Evolutionary conservation across 1,140 invertebrate genomes (phyloP).

Genomic region (Ceratitis capitata): DNA sequence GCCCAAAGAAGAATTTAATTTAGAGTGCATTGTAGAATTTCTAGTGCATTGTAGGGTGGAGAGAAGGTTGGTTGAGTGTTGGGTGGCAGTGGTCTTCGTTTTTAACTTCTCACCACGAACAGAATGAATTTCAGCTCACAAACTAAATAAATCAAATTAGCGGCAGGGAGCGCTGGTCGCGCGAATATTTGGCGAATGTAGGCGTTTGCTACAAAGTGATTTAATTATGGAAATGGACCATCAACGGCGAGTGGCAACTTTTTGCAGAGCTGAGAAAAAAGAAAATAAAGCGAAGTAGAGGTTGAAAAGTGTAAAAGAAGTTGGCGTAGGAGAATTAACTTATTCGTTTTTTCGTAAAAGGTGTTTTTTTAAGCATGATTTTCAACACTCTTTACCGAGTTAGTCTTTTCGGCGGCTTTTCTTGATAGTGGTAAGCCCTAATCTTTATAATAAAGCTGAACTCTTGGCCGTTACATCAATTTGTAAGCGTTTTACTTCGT

Average conservation of each 20-base stretch:
- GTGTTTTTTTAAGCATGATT: too few relatives aligned
- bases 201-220: background rate
- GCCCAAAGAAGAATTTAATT: background rate
- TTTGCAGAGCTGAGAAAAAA: background rate
- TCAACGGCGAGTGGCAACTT: background rate
- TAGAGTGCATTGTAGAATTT: background rate
- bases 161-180: background rate
- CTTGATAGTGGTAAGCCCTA: too few relatives aligned
- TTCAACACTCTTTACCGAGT: too few relatives aligned
- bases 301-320: background rate
- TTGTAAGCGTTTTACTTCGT: too few relatives aligned
- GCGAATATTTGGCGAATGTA: background rate
- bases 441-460: too few relatives aligned
- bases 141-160: constrained; percentile 1
- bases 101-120: background rate
- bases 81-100: background rate
- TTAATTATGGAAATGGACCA: background rate
- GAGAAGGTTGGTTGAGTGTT: background rate
- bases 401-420: too few relatives aligned
- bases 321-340: too few relatives aligned
- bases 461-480: too few relatives aligned
- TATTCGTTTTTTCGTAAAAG: too few relatives aligned
- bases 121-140: background rate
- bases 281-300: background rate
- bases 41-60: background rate